phyloP scores from a whole-genome alignment of 2,113 vertebrate species.

The Hirundichthys speculiger region DNA sequence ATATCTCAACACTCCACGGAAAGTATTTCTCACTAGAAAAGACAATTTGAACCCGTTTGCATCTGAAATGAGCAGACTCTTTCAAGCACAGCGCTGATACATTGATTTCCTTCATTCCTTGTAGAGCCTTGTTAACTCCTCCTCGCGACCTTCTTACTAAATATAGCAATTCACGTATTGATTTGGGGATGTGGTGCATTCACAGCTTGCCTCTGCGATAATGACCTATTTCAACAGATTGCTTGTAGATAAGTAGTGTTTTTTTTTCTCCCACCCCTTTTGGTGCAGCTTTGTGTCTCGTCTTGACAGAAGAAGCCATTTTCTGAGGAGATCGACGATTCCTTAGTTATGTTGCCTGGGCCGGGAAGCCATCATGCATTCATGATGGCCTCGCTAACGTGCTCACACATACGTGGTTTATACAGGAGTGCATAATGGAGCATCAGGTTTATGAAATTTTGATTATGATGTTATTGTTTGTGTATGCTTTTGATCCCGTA shows the following conservation, averaged over 20 bases:
- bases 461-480: not conserved
- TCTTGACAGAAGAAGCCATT: constrained; percentile 30
- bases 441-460: constrained; percentile 18
- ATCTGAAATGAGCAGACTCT: constrained; percentile 62
- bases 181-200: constrained; percentile 74
- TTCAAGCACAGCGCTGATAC: constrained; percentile 35
- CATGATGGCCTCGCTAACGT: constrained; percentile 24
- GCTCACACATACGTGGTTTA: not conserved
- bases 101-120: constrained; percentile 62
- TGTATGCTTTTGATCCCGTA: not conserved
- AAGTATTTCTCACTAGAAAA: constrained; percentile 47
- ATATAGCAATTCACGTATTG: constrained; percentile 78
- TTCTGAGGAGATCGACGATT: constrained; percentile 20
- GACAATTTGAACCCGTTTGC: constrained; percentile 66
- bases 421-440: constrained; percentile 4
- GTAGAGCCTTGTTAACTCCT: constrained; percentile 66
- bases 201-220: constrained; percentile 72
- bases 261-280: constrained; percentile 3
- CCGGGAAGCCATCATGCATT: constrained; percentile 30
- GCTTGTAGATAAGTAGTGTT: constrained; percentile 52
- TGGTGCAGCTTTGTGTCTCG: constrained; percentile 43
- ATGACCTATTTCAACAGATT: constrained; percentile 80
- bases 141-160: constrained; percentile 80
- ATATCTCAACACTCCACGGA: constrained; percentile 42
- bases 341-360: constrained; percentile 10